A percentile compares a stretch with the other conserved stretches of the same genome.
phyloP scores from a whole-genome alignment of 2,888 invertebrate genomes.

The Spodoptera picta region DNA sequence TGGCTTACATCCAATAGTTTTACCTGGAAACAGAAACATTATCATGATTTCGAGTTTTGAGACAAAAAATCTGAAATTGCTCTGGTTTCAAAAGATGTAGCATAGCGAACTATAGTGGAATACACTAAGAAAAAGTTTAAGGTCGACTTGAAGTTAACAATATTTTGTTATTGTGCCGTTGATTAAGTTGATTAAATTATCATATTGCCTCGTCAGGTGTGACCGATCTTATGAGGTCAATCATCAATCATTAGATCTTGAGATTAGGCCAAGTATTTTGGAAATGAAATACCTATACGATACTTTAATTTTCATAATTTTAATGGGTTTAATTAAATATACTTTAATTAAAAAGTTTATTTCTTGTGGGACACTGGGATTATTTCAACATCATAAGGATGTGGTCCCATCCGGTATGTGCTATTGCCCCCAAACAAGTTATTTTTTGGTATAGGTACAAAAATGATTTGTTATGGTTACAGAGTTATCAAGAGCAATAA shows the following conservation, averaged over 20 bases:
- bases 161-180: conserved; percentile 14
- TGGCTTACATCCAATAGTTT: conserved; percentile 77
- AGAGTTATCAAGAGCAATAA: conserved; percentile 38
- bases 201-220: no score
- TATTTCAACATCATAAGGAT: conserved; percentile 44
- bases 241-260: no score
- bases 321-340: conserved; percentile 4
- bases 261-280: no score
- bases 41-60: conserved; percentile 28
- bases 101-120: conserved; percentile 1
- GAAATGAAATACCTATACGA: no score
- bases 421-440: conserved; percentile 37
- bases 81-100: conserved; percentile 32
- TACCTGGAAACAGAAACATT: conserved; percentile 74
- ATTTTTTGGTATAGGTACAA: conserved; percentile 22
- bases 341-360: conserved; percentile 27
- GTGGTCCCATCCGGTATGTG: conserved; percentile 50
- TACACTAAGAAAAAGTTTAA: conserved; percentile 25
- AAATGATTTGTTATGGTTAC: conserved; percentile 27
- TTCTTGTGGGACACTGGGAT: conserved; percentile 23
- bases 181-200: neutral
- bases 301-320: conserved; percentile 20
- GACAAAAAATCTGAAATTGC: conserved; percentile 40
- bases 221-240: no score
- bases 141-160: conserved; percentile 10